Percentiles rank a stretch among this genome's conserved stretches.
Evolutionary conservation across 64 coral and sea anemone species (phyloP).

Genomic region (Porites australiensis): DNA sequence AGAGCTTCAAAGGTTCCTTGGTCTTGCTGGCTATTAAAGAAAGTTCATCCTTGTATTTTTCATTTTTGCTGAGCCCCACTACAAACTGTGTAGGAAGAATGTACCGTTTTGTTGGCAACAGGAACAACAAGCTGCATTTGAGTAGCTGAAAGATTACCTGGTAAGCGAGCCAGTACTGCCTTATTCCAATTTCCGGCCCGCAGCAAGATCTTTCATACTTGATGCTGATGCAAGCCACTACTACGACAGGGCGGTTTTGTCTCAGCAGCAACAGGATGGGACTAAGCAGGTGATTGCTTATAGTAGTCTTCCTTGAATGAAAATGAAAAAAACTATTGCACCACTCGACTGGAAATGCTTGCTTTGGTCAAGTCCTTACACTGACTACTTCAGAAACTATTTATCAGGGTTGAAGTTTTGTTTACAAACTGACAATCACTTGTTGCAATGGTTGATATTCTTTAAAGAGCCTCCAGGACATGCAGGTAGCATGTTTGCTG

Average conservation of each 20-base stretch:
- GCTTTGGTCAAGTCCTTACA: conserved; percentile 8
- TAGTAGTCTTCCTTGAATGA: conserved; percentile 28
- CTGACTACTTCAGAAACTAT: conserved; percentile 14
- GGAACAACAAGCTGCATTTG: background rate
- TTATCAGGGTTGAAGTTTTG: conserved; percentile 17
- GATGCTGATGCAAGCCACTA: conserved; percentile 56
- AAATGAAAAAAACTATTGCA: conserved; percentile 35
- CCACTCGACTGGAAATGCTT: conserved; percentile 27
- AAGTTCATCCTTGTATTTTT: background rate
- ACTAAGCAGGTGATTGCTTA: conserved; percentile 23
- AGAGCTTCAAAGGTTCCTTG: no score
- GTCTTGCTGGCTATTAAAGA: no score
- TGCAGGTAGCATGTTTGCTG: conserved; percentile 47
- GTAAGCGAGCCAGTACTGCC: conserved; percentile 49
- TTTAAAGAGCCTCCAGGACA: conserved; percentile 31
- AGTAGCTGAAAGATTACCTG: conserved; percentile 40
- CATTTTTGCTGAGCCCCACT: background rate
- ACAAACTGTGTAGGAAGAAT: conserved; percentile 37
- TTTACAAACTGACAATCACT: conserved; percentile 22
- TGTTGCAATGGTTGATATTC: conserved; percentile 38
- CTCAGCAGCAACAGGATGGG: conserved; percentile 14
- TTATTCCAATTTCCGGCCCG: conserved; percentile 41
- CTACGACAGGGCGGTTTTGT: conserved; percentile 42
- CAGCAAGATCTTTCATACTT: conserved; percentile 47
- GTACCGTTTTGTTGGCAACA: conserved; percentile 27